A percentile compares a stretch with the other conserved stretches of the same genome.
phyloP scores from a whole-genome alignment of 2,888 invertebrate genomes.

The Keiferia lycopersicella region DNA sequence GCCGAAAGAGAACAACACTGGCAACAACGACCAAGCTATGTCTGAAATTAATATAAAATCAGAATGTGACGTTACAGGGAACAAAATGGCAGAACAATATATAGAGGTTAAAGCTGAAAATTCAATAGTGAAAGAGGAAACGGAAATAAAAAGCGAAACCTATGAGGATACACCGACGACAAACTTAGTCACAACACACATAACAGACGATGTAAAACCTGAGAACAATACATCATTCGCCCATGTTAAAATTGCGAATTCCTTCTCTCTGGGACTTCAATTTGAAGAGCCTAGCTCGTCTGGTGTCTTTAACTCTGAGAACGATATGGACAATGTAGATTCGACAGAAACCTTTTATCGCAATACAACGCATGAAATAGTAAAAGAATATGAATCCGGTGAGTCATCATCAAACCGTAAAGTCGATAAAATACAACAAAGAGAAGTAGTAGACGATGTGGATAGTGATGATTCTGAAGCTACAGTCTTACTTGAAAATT shows the following conservation, averaged over 20 bases:
- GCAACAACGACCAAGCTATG: too few species aligned
- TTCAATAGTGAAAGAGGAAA: not conserved
- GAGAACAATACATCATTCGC: not conserved
- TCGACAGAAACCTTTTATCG: not conserved
- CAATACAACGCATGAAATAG: not conserved
- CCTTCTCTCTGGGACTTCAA: not conserved
- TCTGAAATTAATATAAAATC: not conserved
- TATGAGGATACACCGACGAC: not conserved
- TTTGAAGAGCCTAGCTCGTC: not conserved
- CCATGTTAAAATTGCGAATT: not conserved
- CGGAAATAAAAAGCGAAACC: not conserved
- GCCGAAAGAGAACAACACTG: not conserved
- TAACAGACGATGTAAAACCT: not conserved
- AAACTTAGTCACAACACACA: not conserved
- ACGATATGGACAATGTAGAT: not conserved
- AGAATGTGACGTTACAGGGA: not conserved
- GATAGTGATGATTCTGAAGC: not conserved
- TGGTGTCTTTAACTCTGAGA: not conserved
- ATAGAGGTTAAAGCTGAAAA: not conserved
- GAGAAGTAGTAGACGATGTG: not conserved
- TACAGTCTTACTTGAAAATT: not conserved
- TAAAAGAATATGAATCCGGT: not conserved
- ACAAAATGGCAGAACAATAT: not conserved
- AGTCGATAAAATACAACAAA: slow-evolving; percentile 1
- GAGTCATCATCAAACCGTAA: not conserved